Conservation (phyloP, 1,140 invertebrate species). For the Hypsibius dujardini region DNA sequence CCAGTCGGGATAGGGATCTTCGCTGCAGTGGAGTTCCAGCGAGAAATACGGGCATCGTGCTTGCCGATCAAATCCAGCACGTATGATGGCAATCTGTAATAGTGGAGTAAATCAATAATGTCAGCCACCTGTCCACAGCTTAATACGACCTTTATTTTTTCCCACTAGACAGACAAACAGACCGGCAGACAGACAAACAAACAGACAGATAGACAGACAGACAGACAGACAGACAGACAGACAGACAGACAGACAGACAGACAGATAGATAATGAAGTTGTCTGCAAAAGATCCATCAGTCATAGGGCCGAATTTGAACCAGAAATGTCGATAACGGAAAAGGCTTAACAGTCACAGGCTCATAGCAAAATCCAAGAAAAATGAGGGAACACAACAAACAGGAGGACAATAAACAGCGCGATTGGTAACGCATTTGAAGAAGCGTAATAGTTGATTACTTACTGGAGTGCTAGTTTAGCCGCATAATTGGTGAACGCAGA, state of each 20-base stretch:
- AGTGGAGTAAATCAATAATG: background rate
- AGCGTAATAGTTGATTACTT: background rate
- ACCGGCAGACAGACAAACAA: no score
- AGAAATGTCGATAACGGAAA: no score
- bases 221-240: no score
- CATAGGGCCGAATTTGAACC: no score
- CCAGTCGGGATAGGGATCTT: background rate
- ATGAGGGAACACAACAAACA: background rate
- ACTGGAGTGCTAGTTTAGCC: conserved; percentile 23
- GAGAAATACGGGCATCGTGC: background rate
- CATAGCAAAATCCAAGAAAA: background rate
- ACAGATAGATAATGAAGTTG: no score
- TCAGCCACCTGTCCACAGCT: no score
- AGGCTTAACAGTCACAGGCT: background rate
- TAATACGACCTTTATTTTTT: no score
- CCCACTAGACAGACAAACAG: no score
- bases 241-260: no score
- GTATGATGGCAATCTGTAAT: background rate
- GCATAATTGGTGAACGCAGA: conserved; percentile 32
- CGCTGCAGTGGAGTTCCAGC: background rate
- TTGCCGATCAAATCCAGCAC: background rate
- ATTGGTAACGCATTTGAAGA: background rate
- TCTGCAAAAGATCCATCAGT: no score
- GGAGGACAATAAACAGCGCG: background rate
- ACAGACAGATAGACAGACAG: no score